These are phyloP conservation scores for Mola mola DNA, from an alignment of 2,113 vertebrate species.

Conservation along the genomic window DNA sequence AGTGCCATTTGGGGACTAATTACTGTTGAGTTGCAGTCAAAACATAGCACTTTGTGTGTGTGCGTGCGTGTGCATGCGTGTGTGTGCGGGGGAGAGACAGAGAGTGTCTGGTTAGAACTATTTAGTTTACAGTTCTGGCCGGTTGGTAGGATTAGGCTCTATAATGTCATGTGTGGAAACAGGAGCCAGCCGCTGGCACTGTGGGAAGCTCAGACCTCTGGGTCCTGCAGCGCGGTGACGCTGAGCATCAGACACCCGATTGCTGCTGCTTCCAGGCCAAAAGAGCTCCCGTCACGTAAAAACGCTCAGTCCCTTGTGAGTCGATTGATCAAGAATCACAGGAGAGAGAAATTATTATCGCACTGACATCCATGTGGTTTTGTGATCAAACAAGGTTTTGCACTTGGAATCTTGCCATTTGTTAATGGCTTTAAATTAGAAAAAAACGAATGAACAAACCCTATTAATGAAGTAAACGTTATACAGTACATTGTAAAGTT, in stretches of 20 bases:
- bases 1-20: constrained; percentile 71
- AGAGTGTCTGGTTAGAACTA: constrained; percentile 62
- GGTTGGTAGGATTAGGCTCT: constrained; percentile 69
- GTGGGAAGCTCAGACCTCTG: constrained; percentile 69
- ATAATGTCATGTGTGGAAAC: constrained; percentile 73
- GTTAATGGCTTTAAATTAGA: not conserved
- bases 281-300: constrained; percentile 43
- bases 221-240: constrained; percentile 58
- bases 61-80: too few relatives aligned
- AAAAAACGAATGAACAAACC: not conserved
- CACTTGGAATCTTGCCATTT: not conserved
- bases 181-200: constrained; percentile 69
- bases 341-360: constrained; percentile 14
- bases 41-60: constrained; percentile 48
- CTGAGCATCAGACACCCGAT: constrained; percentile 54
- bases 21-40: constrained; percentile 69
- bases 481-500: not conserved
- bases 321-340: constrained; percentile 18
- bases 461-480: not conserved
- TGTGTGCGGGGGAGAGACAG: too few relatives aligned
- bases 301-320: constrained; percentile 10
- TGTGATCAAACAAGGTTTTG: not conserved
- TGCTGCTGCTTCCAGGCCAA: constrained; percentile 39
- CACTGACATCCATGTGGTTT: not conserved
- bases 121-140: constrained; percentile 75